Percentiles rank a stretch among this genome's conserved stretches.
phyloP scores from a whole-genome alignment of 2,113 vertebrate genomes.

The Chroicocephalus ridibundus region DNA sequence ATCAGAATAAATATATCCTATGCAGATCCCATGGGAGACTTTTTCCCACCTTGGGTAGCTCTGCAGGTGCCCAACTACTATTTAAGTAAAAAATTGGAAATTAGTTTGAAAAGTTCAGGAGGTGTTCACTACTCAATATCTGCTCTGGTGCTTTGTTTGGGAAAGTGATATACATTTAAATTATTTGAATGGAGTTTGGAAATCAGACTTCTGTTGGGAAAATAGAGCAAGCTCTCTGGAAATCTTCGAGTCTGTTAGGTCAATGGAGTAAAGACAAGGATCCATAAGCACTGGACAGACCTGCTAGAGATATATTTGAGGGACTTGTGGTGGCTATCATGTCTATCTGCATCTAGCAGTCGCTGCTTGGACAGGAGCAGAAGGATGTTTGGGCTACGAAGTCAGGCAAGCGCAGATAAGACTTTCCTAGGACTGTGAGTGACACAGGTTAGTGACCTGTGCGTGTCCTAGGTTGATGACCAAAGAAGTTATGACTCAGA shows the following conservation, averaged over 20 bases:
- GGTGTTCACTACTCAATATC: background rate
- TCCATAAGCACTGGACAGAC: background rate
- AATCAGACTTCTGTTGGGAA: background rate
- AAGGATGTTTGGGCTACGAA: constrained; percentile 2
- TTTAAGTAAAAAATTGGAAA: background rate
- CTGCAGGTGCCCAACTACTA: background rate
- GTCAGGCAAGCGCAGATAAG: background rate
- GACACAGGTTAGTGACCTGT: background rate
- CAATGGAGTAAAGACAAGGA: background rate
- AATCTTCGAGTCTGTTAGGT: background rate
- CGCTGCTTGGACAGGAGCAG: background rate
- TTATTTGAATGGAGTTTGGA: background rate
- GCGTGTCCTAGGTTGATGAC: background rate
- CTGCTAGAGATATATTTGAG: background rate
- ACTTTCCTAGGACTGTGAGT: background rate
- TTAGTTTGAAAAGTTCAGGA: background rate
- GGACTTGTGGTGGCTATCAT: background rate
- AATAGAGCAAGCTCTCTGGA: background rate
- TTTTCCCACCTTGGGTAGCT: background rate
- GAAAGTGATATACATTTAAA: background rate
- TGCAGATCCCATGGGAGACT: background rate
- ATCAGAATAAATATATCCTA: background rate
- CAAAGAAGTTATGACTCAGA: background rate
- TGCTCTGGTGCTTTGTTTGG: background rate
- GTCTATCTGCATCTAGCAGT: background rate